phyloP scores from a whole-genome alignment of 2,797 vertebrate genomes.

The Luscinia luscinia region DNA sequence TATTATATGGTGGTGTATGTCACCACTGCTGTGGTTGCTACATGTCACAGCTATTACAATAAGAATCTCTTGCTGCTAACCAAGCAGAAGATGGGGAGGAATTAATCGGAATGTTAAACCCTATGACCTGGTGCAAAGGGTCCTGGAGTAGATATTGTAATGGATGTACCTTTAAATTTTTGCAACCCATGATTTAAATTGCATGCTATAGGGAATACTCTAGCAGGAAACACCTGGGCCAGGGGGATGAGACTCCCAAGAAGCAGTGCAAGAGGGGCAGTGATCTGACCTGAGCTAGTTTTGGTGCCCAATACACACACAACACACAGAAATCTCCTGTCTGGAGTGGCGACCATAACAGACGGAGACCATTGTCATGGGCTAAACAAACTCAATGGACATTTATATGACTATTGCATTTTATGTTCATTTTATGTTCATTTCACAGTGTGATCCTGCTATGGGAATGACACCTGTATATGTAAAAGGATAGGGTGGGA shows the following conservation, averaged over 20 bases:
- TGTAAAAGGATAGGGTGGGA: background rate
- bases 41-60: background rate
- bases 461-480: background rate
- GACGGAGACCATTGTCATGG: background rate
- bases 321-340: background rate
- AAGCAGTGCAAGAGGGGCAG: background rate
- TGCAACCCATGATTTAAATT: background rate
- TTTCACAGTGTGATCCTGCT: background rate
- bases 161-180: background rate
- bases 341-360: background rate
- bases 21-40: background rate
- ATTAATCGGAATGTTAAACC: background rate
- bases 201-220: background rate
- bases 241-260: background rate
- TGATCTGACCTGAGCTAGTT: background rate
- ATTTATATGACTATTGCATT: background rate
- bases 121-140: rapidly evolving
- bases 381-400: background rate
- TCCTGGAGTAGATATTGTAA: background rate
- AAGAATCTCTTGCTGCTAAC: background rate
- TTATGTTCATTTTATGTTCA: background rate
- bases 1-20: background rate
- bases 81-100: background rate
- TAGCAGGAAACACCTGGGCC: background rate
- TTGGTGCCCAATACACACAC: background rate